Conservation (phyloP, 2,113 vertebrate species). For the Nothobranchius kuhntae region DNA sequence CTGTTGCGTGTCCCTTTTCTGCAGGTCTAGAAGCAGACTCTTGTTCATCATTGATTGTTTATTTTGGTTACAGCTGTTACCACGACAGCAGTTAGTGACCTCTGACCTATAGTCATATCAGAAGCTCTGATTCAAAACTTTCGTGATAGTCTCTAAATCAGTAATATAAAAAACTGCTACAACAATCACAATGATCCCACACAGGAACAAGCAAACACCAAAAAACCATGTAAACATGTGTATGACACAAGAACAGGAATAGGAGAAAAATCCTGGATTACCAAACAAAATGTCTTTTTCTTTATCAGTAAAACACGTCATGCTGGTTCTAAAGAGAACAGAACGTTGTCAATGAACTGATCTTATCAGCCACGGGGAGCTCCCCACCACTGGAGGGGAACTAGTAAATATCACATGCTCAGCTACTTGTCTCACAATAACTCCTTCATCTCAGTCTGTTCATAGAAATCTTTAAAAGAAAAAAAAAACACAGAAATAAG, state of each 20-base stretch:
- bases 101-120: background rate
- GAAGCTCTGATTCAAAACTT: constrained; percentile 11
- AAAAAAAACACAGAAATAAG: constrained; percentile 22
- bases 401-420: constrained; percentile 65
- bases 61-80: background rate
- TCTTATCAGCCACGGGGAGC: constrained; percentile 61
- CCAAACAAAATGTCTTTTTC: too few species aligned
- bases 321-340: constrained; percentile 21
- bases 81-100: background rate
- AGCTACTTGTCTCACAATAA: constrained; percentile 47
- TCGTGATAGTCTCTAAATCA: constrained; percentile 31
- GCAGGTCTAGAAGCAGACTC: too few species aligned
- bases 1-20: too few species aligned
- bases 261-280: too few species aligned
- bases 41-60: too few species aligned
- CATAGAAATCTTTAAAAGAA: constrained; percentile 37
- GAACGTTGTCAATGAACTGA: constrained; percentile 54
- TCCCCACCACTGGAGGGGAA: constrained; percentile 56
- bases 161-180: constrained; percentile 3
- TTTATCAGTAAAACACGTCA: constrained; percentile 12
- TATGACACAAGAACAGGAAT: constrained; percentile 15
- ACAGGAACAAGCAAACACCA: constrained; percentile 1
- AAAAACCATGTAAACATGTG: background rate
- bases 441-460: constrained; percentile 49
- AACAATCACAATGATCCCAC: constrained; percentile 9